Evolutionary conservation across 1,140 invertebrate genomes (phyloP), one percentile per base, ranked within the genome.

Genomic region (Musca domestica): DNA sequence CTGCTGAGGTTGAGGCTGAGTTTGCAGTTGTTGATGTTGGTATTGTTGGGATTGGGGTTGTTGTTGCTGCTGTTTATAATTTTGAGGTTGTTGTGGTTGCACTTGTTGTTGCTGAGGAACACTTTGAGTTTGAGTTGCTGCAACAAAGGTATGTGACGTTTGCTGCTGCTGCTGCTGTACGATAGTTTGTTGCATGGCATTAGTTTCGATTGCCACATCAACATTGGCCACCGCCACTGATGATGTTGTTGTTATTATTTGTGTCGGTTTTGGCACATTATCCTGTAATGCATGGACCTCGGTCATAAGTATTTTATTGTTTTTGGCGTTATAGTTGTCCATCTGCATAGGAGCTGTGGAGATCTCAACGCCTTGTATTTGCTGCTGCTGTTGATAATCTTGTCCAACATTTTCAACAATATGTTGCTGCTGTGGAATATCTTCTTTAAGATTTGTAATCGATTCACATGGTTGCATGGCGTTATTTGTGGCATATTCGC

Each of bases 1-100:
- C 65, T 77, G 75, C 63, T 71, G 74, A 46, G 73, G 76, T 15
- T 76, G 75, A n/a, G 51, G 70, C 1, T 69, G 75, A 20, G 67
- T 73, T 54, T 47, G 64, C 46, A 58, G 69, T 63, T 71, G 74
- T n/a, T 71, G 75, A 12, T 69, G 74, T 7, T 69, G 73, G 2
- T 65, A 64, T 7, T 56, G 72, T 17, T 69, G 69, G n/a, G 65
- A 67, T 15, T 69, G 69, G 10, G 68, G 72, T 12, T 64, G 52
- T 9, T 65, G 73, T n/a, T 71, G 71, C 3, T 69, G 76, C 9
- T 56, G 69, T 5, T 69, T 52, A 10, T 70, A 58, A 27, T 63
- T 65, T 63, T 69, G 67, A 22, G 34, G 49, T 46, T 61, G 67
- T 46, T 19, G 68, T 23, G 68, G 49, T 30, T 66, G 49, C 65